Evolutionary conservation across 2,797 vertebrate genomes (phyloP), one percentile per base, ranked within the genome.

Genomic region (Ataeniobius toweri): DNA sequence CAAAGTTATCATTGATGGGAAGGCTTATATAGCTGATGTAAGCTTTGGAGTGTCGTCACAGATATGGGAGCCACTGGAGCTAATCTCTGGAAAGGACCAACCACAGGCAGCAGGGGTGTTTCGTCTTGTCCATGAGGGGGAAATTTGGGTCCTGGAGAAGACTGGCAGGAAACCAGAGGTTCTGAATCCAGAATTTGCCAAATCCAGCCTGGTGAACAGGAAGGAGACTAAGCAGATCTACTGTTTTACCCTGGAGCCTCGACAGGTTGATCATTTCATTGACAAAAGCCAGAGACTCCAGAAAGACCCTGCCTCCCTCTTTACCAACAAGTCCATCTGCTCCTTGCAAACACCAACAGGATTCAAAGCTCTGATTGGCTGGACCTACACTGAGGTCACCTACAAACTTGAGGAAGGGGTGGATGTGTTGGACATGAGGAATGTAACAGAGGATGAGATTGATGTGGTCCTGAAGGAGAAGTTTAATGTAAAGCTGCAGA

Each of bases 241-340:
- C 24, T 89, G 87, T 73, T 98, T 98, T 83, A 94, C 86, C 3
- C 86, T 97, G 2, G 88, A 88, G 71, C 95, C 96, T 72, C 91
- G 88, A 14, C 88, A 82, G 10, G 61, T 83, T 0, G 85, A 95
- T 48, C 80, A 97, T 80, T 98, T 98, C 86, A 3, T 77, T 0
- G 92, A 91, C 16, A 69, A 59, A 2, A 90, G 78, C 73, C 61
- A 89, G 0, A 89, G 28, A 9, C 94, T 96, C 20, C 97, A 97
- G 88, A 95, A 90, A 0, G 94, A 96, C 24, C 94, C 96, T 0
- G 58, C 84, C 0, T 95, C 95, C 67, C 75, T 96, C 50, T 97
- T 97, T 74, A 95, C 80, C 31, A 95, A 93, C 61, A 97, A 96
- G 50, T 97, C 97, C n/a, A 94, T 98, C 80, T 97, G 96, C 68